Evolutionary conservation across 2,888 invertebrate species (phyloP), one percentile per base, ranked within the genome.

Genomic region (Melieria crassipennis): DNA sequence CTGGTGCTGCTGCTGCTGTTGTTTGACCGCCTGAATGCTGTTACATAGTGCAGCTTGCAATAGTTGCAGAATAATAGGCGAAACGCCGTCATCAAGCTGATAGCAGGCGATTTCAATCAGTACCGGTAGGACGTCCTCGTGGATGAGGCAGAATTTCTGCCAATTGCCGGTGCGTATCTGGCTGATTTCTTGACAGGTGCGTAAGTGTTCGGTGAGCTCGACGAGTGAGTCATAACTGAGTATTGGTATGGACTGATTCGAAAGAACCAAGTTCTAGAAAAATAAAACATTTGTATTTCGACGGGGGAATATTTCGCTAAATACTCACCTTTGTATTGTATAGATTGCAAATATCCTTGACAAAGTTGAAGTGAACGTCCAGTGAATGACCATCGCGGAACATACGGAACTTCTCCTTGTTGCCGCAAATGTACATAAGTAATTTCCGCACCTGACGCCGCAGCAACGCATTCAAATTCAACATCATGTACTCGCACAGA

Each of bases 401-500:
- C 83, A 97, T 95, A 0, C 98, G 91, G 88, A 99, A 99, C 69
- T 96, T 95, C 79, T 99, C 98, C 83, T 98, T 97, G 69, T 94
- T 96, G 42, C 97, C 98, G 85, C 98, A 97, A 77, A 98, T 92
- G 79, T 96, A 93, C 77, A 98, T 89, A 16, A 99, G 87, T 16
- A 99, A 88, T 87, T 98, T 98, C 68, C 98, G 91, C 0, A 95
- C 94, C 90, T 98, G 97, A 75, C 97, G 91, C 78, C 97, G 90
- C 73, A 91, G 76, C 55, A 83, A 72, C 7, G 97, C 95, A n/a
- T 96, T 95, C 47, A 86, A 77, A 73, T 85, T 86, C 1, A 94
- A 93, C 95, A 98, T 97, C 94, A 97, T 95, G 83, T 96, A 97
- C 83, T 97, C 96, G 87, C 97, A 97, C 4, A 97, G 89, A 69